These are phyloP conservation scores for Limnephilus lunatus DNA, from an alignment of 2,888 invertebrate genomes.

Conservation along the genomic window DNA sequence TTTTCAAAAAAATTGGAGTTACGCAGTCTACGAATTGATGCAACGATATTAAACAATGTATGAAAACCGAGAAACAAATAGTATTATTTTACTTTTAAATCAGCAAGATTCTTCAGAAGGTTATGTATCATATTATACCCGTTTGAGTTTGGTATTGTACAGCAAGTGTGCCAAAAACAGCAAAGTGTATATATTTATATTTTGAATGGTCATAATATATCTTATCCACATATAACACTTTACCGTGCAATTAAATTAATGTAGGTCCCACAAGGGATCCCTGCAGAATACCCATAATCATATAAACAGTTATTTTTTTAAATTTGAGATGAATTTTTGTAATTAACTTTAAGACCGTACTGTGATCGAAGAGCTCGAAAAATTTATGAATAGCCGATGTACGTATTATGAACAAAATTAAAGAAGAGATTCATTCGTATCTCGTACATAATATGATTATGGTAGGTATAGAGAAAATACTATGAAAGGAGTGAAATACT, in stretches of 20 bases:
- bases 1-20: too few species aligned
- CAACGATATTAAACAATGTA: background rate
- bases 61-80: background rate
- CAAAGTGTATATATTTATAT: background rate
- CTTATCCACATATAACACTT: background rate
- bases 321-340: too few species aligned
- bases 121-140: background rate
- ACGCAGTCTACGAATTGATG: too few species aligned
- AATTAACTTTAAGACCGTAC: background rate
- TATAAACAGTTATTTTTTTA: background rate
- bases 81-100: background rate
- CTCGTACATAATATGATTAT: too few species aligned
- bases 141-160: background rate
- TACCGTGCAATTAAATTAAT: background rate
- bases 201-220: background rate
- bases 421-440: too few species aligned
- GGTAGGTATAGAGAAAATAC: too few species aligned
- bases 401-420: background rate
- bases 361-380: background rate
- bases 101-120: background rate
- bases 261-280: background rate
- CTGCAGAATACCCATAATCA: background rate
- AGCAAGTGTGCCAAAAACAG: background rate
- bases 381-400: background rate
- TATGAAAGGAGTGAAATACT: too few species aligned